These are phyloP conservation scores for Gymnothorax reevesii DNA, from an alignment of 2,797 vertebrate species.

Conservation along the genomic window DNA sequence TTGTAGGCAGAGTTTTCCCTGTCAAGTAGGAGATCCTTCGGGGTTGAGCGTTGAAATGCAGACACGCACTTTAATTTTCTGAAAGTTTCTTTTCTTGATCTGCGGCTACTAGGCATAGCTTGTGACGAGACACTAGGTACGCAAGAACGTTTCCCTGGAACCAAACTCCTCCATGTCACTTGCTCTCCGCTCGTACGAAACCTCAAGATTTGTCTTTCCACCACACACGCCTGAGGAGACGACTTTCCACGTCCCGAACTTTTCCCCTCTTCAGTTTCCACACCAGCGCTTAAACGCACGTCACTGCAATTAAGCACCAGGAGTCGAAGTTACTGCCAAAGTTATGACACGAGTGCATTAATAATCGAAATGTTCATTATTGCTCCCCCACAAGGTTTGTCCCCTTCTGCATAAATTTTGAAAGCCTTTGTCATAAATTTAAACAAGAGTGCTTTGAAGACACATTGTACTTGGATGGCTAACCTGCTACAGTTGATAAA, in stretches of 20 bases:
- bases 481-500: background rate
- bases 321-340: slow-evolving; percentile 8
- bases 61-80: background rate
- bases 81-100: background rate
- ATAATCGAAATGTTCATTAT: slow-evolving; percentile 16
- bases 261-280: background rate
- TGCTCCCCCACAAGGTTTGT: slow-evolving; percentile 43
- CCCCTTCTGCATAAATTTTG: slow-evolving; percentile 54
- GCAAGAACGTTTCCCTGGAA: background rate
- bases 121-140: background rate
- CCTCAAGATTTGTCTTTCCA: background rate
- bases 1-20: background rate
- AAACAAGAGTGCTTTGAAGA: slow-evolving; percentile 65
- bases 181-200: background rate
- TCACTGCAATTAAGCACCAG: background rate
- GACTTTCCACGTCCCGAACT: background rate
- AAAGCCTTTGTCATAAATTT: slow-evolving; percentile 61
- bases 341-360: background rate
- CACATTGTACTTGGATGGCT: slow-evolving; percentile 28
- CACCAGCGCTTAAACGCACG: background rate
- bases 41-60: background rate
- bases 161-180: background rate
- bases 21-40: background rate
- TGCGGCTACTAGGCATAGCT: background rate
- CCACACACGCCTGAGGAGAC: background rate